Evolutionary conservation across 2,113 vertebrate species (phyloP), one percentile per base, ranked within the genome.

Genomic region (Chaenocephalus aceratus): DNA sequence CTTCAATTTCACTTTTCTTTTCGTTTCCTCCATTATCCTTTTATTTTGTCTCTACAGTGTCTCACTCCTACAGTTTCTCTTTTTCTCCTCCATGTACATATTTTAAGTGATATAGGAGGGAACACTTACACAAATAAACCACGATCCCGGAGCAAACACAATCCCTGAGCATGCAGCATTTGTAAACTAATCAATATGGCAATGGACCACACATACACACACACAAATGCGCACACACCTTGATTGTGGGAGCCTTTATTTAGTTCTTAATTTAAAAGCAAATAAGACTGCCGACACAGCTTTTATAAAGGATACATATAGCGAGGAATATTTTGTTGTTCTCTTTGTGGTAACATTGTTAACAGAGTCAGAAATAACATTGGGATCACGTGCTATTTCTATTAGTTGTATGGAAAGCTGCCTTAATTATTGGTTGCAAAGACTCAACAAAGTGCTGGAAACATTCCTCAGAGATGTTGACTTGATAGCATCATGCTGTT

Each of bases 131-230:
- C 57, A 72, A 77, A 79, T 70, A 65, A 56, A 70, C 65, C 74
- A 74, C 77, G 80, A 82, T 70, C 51, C 77, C 79, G 83, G 91
- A 87, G 83, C 83, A 60, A 41, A 65, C 74, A 74, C 77, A 82
- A 82, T 67, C 51, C 77, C 79, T 85, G 91, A 87, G 83, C 83
- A 60, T 72, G 84, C 83, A 85, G 49, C 75, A 90, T 88, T 86
- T 75, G 16, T 73, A 61, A 88, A 73, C 16, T 49, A 66, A 92
- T 90, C 80, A 72, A 88, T 89, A 61, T 79, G 81, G 79, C 83
- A 74, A 30, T 18, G 26, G 57, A 46, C 75, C 85, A 83, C 64
- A 75, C 56, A 75, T 16, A 61, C 70, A 73, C 58, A 54, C 66
- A 65, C 82, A 75, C 63, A 61, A 13, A 59, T 10, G 34, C 51